Percentiles rank a stretch among this genome's conserved stretches.
Evolutionary conservation across 2,888 invertebrate genomes (phyloP).

Genomic region (Drosophila tanythrix): DNA sequence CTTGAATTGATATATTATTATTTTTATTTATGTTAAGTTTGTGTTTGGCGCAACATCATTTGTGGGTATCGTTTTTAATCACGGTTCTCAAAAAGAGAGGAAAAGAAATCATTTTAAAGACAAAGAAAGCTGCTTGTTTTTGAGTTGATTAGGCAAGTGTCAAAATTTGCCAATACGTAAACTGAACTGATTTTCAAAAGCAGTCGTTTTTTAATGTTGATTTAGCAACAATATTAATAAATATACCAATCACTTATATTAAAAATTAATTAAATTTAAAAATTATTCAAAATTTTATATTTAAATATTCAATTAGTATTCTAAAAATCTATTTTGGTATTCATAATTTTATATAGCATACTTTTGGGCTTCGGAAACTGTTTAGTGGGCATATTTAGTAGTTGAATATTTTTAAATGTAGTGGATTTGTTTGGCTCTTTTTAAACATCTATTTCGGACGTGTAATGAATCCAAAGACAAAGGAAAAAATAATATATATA

Average conservation of each 20-base stretch:
- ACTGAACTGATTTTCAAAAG: neutral
- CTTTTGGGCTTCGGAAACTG: neutral
- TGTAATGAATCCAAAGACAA: conserved; percentile 41
- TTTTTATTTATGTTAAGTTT: neutral
- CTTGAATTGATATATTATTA: neutral
- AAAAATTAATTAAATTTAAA: neutral
- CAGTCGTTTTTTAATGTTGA: neutral
- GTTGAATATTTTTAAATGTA: neutral
- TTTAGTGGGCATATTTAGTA: conserved; percentile 18
- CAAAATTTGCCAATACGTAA: neutral
- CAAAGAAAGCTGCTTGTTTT: neutral
- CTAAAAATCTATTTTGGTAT: neutral
- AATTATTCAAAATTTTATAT: neutral
- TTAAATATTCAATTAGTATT: neutral
- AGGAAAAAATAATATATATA: conserved; percentile 30
- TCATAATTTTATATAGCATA: neutral
- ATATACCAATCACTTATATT: no score
- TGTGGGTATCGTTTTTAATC: neutral
- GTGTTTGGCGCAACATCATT: neutral
- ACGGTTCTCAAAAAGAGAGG: neutral
- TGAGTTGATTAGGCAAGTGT: neutral
- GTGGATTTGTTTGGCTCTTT: conserved; percentile 20
- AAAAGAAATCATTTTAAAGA: neutral
- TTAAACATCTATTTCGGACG: conserved; percentile 31
- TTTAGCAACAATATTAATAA: neutral